phyloP scores from a whole-genome alignment of 2,888 invertebrate species.

The Euplexia lucipara region DNA sequence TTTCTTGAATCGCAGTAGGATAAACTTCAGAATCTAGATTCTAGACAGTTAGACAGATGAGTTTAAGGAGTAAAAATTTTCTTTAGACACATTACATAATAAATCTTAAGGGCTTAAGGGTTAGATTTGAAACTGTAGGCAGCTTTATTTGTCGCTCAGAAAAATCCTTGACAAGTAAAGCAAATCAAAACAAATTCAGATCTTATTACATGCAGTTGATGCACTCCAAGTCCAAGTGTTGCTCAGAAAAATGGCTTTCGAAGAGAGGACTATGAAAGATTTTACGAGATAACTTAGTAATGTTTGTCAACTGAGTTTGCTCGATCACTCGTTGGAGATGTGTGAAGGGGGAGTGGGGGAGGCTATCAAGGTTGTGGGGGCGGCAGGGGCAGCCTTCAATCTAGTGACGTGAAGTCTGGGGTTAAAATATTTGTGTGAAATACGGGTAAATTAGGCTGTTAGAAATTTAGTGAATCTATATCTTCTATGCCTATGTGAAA shows the following conservation, averaged over 20 bases:
- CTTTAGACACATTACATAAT: too few relatives aligned
- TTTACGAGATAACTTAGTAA: conserved; percentile 47
- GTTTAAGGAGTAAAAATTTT: too few relatives aligned
- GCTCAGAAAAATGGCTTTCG: conserved; percentile 16
- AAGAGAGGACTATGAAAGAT: conserved; percentile 31
- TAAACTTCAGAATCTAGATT: too few relatives aligned
- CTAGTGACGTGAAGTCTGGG: neutral
- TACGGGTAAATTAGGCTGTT: neutral
- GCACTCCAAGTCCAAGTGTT: neutral
- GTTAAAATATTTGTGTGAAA: too few relatives aligned
- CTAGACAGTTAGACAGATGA: too few relatives aligned
- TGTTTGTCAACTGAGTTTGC: conserved; percentile 42
- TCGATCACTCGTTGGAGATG: conserved; percentile 31
- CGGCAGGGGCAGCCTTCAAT: conserved; percentile 10
- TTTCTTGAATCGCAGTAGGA: too few relatives aligned
- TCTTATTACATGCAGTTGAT: conserved; percentile 5
- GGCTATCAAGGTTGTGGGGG: conserved; percentile 14
- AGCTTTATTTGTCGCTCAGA: neutral
- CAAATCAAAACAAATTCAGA: conserved; percentile 4
- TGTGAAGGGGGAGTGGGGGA: neutral
- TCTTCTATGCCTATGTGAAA: too few relatives aligned
- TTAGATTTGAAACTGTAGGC: too few relatives aligned
- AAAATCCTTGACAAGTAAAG: neutral
- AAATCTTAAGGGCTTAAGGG: neutral
- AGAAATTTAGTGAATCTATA: too few relatives aligned